These are phyloP conservation scores for Neogobius melanostomus DNA, from an alignment of 2,113 vertebrate genomes.

Conservation along the genomic window DNA sequence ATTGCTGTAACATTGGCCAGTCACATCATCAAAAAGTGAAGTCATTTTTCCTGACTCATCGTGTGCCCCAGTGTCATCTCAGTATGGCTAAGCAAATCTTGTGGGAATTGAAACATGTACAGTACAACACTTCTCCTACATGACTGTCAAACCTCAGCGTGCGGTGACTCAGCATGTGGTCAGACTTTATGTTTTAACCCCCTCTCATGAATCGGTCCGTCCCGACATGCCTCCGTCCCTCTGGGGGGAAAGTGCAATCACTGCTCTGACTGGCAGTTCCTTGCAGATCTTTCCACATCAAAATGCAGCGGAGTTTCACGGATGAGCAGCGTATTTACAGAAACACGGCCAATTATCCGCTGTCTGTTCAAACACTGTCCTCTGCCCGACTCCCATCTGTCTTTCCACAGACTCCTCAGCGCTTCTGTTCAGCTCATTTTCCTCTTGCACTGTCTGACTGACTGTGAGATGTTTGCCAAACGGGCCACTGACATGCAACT, in stretches of 20 bases:
- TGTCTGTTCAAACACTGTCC: constrained; percentile 47
- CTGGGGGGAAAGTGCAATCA: constrained; percentile 36
- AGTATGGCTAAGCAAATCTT: background rate
- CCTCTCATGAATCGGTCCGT: constrained; percentile 34
- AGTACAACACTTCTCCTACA: background rate
- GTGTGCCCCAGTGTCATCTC: background rate
- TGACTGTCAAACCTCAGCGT: constrained; percentile 29
- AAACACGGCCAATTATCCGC: constrained; percentile 42
- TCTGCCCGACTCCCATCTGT: constrained; percentile 49
- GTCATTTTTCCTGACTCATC: background rate
- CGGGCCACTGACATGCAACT: constrained; percentile 8
- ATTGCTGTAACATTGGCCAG: too few relatives aligned
- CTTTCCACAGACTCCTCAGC: constrained; percentile 31
- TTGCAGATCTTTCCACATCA: constrained; percentile 17
- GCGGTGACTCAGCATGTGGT: constrained; percentile 27
- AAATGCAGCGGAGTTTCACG: constrained; percentile 3
- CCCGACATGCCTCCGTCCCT: constrained; percentile 25
- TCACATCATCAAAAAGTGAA: background rate
- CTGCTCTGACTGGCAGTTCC: constrained; percentile 46
- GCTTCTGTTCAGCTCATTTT: background rate
- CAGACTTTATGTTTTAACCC: constrained; percentile 19
- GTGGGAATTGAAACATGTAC: background rate
- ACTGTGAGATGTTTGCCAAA: constrained; percentile 10
- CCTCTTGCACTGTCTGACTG: constrained; percentile 23
- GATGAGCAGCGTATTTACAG: constrained; percentile 45